These are phyloP conservation scores for Drosophila watanabei DNA, from an alignment of 1,140 invertebrate genomes.

Conservation along the genomic window DNA sequence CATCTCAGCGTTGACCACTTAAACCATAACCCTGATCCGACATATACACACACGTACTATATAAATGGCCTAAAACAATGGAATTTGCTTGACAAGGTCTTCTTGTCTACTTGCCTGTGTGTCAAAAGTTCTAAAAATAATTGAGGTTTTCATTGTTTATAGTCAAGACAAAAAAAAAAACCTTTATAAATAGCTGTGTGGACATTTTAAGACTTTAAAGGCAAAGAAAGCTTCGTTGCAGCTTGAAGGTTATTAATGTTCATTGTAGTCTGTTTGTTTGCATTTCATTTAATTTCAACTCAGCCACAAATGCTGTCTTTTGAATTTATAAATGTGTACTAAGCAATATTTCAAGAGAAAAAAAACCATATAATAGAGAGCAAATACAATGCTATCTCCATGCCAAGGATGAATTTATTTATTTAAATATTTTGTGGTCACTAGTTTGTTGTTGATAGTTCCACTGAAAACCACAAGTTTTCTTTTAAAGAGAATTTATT, in stretches of 20 bases:
- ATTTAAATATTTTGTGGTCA: neutral
- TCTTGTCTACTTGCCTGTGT: constrained; percentile 8
- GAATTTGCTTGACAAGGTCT: constrained; percentile 23
- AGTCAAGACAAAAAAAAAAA: constrained; percentile 1
- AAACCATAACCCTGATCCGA: constrained; percentile 19
- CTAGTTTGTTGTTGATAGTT: neutral
- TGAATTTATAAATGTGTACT: neutral
- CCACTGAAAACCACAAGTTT: neutral
- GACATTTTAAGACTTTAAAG: constrained; percentile 19
- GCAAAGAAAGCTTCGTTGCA: neutral
- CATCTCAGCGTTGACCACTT: constrained; percentile 11
- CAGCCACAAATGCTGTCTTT: neutral
- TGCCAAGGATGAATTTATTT: neutral
- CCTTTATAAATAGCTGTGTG: constrained; percentile 31
- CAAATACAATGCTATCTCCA: neutral
- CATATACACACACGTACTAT: neutral
- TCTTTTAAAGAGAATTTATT: neutral
- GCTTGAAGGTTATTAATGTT: constrained; percentile 25
- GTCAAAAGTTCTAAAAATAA: constrained; percentile 38
- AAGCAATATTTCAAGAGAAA: neutral
- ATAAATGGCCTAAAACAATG: constrained; percentile 20
- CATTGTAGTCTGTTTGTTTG: neutral
- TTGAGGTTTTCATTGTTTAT: constrained; percentile 28
- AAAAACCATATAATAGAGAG: neutral
- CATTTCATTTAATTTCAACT: constrained; percentile 9